These are phyloP conservation scores for Pelmatolapia mariae DNA, from an alignment of 2,113 vertebrate species.

Conservation along the genomic window DNA sequence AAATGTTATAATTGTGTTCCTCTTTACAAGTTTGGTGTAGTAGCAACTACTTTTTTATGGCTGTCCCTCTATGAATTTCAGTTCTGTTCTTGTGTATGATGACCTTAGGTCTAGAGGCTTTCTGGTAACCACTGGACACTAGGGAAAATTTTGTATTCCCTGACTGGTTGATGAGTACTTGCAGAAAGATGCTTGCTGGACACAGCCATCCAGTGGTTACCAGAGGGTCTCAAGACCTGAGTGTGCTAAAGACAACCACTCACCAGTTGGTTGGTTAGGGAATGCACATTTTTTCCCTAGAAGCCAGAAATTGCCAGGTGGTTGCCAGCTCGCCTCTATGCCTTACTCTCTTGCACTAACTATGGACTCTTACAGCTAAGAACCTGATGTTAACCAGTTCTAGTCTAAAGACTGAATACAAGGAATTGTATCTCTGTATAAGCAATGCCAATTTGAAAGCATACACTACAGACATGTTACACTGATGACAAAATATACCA, in stretches of 20 bases:
- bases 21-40: neutral
- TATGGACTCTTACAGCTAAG: neutral
- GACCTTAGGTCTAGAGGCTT: neutral
- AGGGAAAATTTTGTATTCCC: neutral
- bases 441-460: neutral
- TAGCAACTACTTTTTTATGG: neutral
- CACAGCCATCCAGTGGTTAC: neutral
- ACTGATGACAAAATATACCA: neutral
- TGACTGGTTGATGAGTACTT: neutral
- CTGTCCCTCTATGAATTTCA: neutral
- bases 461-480: neutral
- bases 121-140: neutral
- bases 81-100: neutral
- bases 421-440: neutral
- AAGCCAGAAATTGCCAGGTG: neutral
- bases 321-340: neutral
- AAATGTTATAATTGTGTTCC: neutral
- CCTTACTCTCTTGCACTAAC: neutral
- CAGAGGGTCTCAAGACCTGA: neutral
- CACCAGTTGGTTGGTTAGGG: rapidly evolving
- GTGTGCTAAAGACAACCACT: neutral
- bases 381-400: neutral
- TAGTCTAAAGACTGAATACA: neutral
- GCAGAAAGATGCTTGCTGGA: neutral
- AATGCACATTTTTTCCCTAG: rapidly evolving